Base-by-base conservation (phyloP, 2,113 vertebrate genomes). In the Entomyzon cyanotis region DNA sequence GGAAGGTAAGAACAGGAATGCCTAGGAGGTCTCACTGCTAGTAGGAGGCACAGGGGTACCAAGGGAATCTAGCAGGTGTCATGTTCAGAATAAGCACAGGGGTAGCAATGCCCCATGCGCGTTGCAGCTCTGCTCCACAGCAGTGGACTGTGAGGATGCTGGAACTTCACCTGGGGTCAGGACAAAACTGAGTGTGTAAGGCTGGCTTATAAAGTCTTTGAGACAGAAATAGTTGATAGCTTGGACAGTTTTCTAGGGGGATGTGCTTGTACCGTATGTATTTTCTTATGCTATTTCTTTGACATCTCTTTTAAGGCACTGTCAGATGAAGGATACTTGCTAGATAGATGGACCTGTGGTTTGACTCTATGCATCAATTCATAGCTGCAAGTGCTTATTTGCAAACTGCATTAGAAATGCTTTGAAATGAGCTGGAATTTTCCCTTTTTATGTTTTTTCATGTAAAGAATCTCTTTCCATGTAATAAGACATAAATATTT, bases 91-190 rank as follows among this genome's bases (percentile, higher is more conserved):
- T 2, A n/a, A 74, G 37, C 33, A 6, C 18, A 15, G 53, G 23
- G 52, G 28, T 11, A 37, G 9, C 6, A 0, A 2, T 75, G 65
- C 8, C 18, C 18, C 9, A 2, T 0, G 10, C 8, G 3, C 56
- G 10, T 12, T 11, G 30, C 42, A 21, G 21, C 33, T 68, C 63
- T 25, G 6, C n/a, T n/a, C 37, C 58, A 12, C 0, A 11, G 10
- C 39, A 49, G 3, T 0, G 15, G 15, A 6, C 12, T 0, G 3
- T 21, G 53, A 0, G 0, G 12, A 7, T 31, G 41, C 17, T 4
- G 3, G 15, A 30, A 35, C 16, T 75, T 73, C 39, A 7, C 15
- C 33, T 12, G 47, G 15, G 10, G 5, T 46, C 28, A 46, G 52
- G n/a, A 67, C 5, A 12, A 70, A 78, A 63, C 1, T 25, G 11